A percentile compares a stretch with the other conserved stretches of the same genome.
phyloP scores from a whole-genome alignment of 2,113 vertebrate genomes.

The Aepyceros melampus region DNA sequence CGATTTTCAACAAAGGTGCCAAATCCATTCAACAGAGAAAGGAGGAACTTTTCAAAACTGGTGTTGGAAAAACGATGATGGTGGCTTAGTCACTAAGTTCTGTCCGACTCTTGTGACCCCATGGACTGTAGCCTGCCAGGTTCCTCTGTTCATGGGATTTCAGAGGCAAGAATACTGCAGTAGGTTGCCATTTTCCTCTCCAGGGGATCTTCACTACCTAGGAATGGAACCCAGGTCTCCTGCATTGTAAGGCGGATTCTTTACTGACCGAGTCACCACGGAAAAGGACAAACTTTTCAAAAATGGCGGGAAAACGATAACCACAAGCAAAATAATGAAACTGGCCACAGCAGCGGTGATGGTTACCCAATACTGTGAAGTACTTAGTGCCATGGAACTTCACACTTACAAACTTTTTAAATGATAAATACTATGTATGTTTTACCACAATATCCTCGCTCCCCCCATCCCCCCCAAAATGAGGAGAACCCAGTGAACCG shows the following conservation, averaged over 20 bases:
- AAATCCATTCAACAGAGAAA: not conserved
- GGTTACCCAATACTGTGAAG: not conserved
- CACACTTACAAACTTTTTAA: not conserved
- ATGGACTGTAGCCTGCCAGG: not conserved
- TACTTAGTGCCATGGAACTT: not conserved
- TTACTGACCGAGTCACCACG: not conserved
- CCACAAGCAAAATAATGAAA: not conserved
- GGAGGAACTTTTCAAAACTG: not conserved
- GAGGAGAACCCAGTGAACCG: not conserved
- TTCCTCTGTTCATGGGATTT: not conserved
- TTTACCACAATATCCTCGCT: not conserved
- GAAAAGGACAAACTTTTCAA: not conserved
- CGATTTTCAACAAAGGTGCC: not conserved
- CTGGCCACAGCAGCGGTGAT: not conserved
- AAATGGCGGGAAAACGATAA: not conserved
- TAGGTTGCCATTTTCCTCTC: not conserved
- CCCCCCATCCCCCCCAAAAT: not conserved
- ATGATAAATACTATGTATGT: not conserved
- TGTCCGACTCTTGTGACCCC: not conserved
- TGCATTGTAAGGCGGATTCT: not conserved
- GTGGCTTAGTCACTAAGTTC: not conserved
- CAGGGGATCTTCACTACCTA: not conserved
- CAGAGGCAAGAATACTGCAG: not conserved
- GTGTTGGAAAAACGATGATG: not conserved
- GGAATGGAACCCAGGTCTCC: not conserved